Percentiles rank a stretch among this genome's conserved stretches.
Evolutionary conservation across 2,797 vertebrate genomes (phyloP).

Genomic region (Staurois parvus): DNA sequence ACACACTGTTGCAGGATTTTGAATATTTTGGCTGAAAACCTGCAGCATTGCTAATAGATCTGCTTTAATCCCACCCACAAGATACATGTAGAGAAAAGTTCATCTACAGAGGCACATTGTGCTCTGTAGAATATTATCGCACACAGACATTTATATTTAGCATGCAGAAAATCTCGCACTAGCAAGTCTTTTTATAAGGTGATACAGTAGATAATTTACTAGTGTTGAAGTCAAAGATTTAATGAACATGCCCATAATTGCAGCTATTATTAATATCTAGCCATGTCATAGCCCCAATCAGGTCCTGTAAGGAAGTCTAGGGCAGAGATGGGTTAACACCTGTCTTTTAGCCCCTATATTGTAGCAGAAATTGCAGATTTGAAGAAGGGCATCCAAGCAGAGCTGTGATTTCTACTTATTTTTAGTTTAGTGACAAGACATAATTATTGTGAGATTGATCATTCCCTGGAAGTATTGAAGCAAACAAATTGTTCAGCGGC

Average conservation of each 20-base stretch:
- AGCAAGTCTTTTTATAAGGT: constrained; percentile 31
- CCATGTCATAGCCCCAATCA: constrained; percentile 20
- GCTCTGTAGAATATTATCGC: neutral
- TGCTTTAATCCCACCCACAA: constrained; percentile 8
- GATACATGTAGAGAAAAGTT: neutral
- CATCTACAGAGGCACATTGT: neutral
- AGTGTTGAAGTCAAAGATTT: constrained; percentile 18
- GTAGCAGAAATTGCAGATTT: constrained; percentile 51
- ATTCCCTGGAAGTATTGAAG: constrained; percentile 76
- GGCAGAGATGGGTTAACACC: constrained; percentile 38
- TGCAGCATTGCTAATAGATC: neutral
- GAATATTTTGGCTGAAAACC: neutral
- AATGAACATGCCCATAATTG: constrained; percentile 21
- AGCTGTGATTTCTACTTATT: constrained; percentile 65
- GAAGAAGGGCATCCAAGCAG: constrained; percentile 64
- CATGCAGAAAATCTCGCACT: constrained; percentile 17
- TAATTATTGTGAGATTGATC: constrained; percentile 81
- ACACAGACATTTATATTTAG: constrained; percentile 26
- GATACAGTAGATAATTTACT: constrained; percentile 34
- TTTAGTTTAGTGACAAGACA: constrained; percentile 77
- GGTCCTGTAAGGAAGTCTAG: neutral
- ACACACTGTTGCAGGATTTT: neutral
- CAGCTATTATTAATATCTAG: neutral
- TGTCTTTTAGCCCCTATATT: constrained; percentile 20
- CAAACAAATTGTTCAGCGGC: constrained; percentile 79